These are phyloP conservation scores for Megaceryle alcyon DNA, from an alignment of 2,797 vertebrate species.

Conservation along the genomic window DNA sequence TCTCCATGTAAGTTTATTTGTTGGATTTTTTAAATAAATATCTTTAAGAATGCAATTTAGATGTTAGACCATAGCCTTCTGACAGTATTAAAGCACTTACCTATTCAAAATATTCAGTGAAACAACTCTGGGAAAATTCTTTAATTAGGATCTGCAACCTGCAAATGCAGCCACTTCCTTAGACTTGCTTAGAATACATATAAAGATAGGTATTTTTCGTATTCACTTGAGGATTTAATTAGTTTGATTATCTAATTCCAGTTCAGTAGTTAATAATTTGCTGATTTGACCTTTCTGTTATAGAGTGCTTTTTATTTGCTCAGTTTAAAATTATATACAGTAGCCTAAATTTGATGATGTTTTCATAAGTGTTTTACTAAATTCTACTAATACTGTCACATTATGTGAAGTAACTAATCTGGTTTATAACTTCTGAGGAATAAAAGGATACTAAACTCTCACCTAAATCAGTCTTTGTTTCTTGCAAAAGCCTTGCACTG, in stretches of 20 bases:
- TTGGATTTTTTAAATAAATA: background rate
- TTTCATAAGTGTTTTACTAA: background rate
- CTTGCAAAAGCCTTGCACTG: background rate
- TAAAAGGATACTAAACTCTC: background rate
- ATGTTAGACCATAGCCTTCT: background rate
- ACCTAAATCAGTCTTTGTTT: background rate
- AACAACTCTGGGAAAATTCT: background rate
- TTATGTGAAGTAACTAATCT: background rate
- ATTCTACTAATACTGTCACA: background rate
- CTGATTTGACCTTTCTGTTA: background rate
- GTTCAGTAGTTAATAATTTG: background rate
- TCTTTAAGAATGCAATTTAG: background rate
- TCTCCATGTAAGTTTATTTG: background rate
- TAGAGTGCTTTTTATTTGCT: background rate
- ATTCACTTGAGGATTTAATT: slow-evolving; percentile 1
- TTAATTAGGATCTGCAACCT: background rate
- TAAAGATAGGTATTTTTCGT: background rate
- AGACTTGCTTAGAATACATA: background rate
- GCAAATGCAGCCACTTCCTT: background rate
- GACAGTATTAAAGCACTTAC: background rate
- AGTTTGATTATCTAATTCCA: slow-evolving; percentile 8
- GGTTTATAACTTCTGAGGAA: background rate
- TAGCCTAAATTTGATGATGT: background rate
- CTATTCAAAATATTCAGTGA: background rate
- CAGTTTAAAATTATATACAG: background rate